Evolutionary conservation across 2,888 invertebrate species (phyloP).

Genomic region (Apamea monoglypha): DNA sequence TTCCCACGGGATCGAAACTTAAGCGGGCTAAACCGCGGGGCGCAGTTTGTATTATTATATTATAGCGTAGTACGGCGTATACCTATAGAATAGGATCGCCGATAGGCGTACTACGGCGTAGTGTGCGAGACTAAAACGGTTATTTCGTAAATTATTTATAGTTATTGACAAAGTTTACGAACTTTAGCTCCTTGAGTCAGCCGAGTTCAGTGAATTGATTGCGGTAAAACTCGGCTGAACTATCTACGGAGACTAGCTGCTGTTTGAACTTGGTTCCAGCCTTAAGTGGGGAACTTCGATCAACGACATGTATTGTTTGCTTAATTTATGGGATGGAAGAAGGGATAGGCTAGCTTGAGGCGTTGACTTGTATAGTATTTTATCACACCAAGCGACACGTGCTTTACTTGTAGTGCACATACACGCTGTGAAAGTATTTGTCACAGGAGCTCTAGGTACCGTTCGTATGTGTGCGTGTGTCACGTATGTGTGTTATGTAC

Average conservation of each 20-base stretch:
- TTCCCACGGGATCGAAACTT: no score
- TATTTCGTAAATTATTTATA: slow-evolving; percentile 47
- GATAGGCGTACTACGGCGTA: neutral
- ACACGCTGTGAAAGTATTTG: no score
- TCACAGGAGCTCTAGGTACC: neutral
- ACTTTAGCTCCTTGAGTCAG: slow-evolving; percentile 13
- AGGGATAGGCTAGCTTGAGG: neutral
- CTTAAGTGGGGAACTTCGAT: slow-evolving; percentile 7
- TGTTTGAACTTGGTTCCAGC: slow-evolving; percentile 15
- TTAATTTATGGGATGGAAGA: neutral
- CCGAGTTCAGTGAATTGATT: slow-evolving; percentile 49
- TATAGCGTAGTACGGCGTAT: neutral
- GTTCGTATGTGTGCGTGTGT: neutral
- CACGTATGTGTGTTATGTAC: neutral
- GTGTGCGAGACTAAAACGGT: slow-evolving; percentile 16
- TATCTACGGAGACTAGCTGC: slow-evolving; percentile 9
- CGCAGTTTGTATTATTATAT: no score
- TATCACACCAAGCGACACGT: neutral
- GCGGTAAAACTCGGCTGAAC: slow-evolving; percentile 34
- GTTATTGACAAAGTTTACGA: slow-evolving; percentile 51
- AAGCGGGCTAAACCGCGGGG: no score
- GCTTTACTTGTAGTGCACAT: neutral
- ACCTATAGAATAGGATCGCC: neutral
- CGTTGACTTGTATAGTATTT: neutral
- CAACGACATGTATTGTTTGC: neutral